Evolutionary conservation across 2,113 vertebrate genomes (phyloP), one percentile per base, ranked within the genome.

Genomic region (Pollachius pollachius): DNA sequence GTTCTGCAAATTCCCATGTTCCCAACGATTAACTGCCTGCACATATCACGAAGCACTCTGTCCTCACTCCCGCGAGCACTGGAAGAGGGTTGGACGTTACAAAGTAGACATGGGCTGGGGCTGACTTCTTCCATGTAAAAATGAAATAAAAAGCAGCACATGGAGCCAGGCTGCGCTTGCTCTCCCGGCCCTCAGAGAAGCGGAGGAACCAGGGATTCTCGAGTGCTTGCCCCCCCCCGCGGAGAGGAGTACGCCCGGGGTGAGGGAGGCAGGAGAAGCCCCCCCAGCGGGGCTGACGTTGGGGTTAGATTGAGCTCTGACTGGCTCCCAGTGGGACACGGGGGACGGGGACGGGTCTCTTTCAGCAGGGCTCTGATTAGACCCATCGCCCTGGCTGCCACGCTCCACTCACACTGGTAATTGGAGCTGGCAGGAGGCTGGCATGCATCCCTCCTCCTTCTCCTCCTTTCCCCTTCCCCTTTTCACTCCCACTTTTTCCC

Each of bases 371-470:
- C 84, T 87, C 88, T 93, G 88, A 85, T 91, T 87, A 83, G 71
- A 84, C 80, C 70, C 87, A 79, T 78, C 87, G 83, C 85, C 88
- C 81, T 71, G 18, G 77, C 68, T 86, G 85, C 73, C 82, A 84
- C 73, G 85, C 86, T 88, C 84, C 88, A 80, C 87, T 86, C 87
- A 85, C 84, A 86, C 81, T 85, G 76, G 86, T 91, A 86, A 91
- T 93, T 91, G 89, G 81, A 88, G 77, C 72, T 90, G 88, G 89
- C 89, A 89, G 89, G 88, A 85, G 74, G 83, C 88, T 91, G 90
- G 85, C 89, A 88, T 81, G 78, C 64, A 83, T 66, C 78, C 88
- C 77, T 75, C 74, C 66, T 68, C 73, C 72, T 73, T 81, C 84
- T 79, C 73, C 25, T 80, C 69, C 62, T 34, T 75, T 64, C 78